These are phyloP conservation scores for Diplolepis rosae DNA, from an alignment of 2,888 invertebrate genomes.

Conservation along the genomic window DNA sequence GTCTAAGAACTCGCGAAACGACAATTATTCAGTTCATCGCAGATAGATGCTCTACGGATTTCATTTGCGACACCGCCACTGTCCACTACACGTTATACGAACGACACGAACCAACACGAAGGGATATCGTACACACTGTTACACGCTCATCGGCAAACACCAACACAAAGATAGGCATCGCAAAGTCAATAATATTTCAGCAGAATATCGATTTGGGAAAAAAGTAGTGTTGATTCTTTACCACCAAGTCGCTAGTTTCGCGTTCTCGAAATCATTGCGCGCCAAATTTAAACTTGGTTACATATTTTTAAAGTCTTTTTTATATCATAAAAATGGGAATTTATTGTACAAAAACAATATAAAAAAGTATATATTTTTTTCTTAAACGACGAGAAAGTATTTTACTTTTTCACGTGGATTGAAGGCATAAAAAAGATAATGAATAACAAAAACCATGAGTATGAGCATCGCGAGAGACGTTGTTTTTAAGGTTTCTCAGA, in stretches of 20 bases:
- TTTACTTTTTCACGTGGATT: too few species aligned
- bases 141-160: constrained; percentile 44
- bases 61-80: constrained; percentile 59
- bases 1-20: constrained; percentile 43
- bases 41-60: constrained; percentile 51
- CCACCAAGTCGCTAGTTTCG: constrained; percentile 51
- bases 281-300: constrained; percentile 18
- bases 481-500: too few species aligned
- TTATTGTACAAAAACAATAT: neutral
- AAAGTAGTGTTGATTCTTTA: constrained; percentile 58
- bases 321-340: neutral
- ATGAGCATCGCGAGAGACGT: too few species aligned
- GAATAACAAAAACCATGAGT: too few species aligned
- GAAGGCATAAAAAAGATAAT: too few species aligned
- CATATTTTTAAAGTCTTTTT: too few species aligned
- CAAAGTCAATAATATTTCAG: constrained; percentile 73
- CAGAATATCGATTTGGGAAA: constrained; percentile 71
- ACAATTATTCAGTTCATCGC: constrained; percentile 55
- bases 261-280: constrained; percentile 1
- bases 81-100: too few species aligned
- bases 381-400: too few species aligned
- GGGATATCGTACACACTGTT: constrained; percentile 41
- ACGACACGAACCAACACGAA: too few species aligned
- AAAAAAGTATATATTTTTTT: neutral
- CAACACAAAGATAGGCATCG: constrained; percentile 49